Evolutionary conservation across 1,140 invertebrate species (phyloP).

Genomic region (Drosophila sp.): DNA sequence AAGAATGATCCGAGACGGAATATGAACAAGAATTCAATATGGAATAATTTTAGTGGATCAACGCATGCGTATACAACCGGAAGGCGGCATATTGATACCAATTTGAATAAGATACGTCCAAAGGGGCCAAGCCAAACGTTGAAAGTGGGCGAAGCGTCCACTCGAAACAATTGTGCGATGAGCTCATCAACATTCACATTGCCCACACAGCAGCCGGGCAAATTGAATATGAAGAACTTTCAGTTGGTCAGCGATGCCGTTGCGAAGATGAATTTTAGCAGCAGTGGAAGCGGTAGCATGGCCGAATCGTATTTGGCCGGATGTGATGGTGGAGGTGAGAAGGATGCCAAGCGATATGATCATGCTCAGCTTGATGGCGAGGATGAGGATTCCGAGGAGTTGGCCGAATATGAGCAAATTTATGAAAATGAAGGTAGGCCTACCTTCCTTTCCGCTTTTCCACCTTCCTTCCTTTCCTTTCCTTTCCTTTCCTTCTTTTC

Average conservation of each 20-base stretch:
- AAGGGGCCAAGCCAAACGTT: constrained; percentile 92
- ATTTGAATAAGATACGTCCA: constrained; percentile 87
- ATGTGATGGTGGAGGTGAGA: constrained; percentile 63
- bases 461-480: neutral
- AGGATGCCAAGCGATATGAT: constrained; percentile 77
- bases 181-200: constrained; percentile 75
- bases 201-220: constrained; percentile 90
- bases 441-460: too few relatives aligned
- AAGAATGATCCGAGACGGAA: constrained; percentile 76
- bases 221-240: constrained; percentile 95
- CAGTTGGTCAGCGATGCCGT: constrained; percentile 93
- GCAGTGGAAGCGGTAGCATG: constrained; percentile 81
- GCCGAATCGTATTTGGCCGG: constrained; percentile 73
- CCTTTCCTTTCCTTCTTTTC: neutral
- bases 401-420: constrained; percentile 84
- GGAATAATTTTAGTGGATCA: constrained; percentile 88
- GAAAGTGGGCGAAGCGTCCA: constrained; percentile 87
- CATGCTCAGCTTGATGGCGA: constrained; percentile 92
- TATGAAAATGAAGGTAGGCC: constrained; percentile 85
- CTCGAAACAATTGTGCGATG: constrained; percentile 71
- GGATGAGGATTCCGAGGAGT: constrained; percentile 87
- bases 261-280: constrained; percentile 89
- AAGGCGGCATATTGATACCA: constrained; percentile 85
- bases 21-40: constrained; percentile 85
- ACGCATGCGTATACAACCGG: constrained; percentile 93